Evolutionary conservation across 2,113 vertebrate species (phyloP).

Genomic region (Tragelaphus strepsiceros): DNA sequence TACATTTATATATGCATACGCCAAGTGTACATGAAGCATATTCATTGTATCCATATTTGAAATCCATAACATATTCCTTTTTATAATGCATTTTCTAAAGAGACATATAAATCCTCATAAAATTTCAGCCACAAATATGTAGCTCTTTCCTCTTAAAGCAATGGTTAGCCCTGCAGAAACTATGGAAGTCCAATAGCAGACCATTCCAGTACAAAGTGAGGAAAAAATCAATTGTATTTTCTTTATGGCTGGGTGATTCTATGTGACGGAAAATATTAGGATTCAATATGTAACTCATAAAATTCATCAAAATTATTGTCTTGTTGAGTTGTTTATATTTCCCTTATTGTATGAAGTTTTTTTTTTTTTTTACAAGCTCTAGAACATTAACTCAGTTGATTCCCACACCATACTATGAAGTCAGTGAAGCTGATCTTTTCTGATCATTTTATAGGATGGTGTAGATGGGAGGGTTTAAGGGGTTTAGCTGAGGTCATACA

Average conservation of each 20-base stretch:
- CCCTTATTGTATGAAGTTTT: neutral
- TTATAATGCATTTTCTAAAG: neutral
- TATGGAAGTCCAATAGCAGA: neutral
- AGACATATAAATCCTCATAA: neutral
- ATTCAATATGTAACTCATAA: neutral
- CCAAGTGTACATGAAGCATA: neutral
- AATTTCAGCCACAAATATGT: neutral
- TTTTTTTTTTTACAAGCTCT: neutral
- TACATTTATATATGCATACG: neutral
- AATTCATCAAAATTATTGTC: neutral
- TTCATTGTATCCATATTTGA: neutral
- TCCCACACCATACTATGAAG: neutral
- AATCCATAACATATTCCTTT: neutral
- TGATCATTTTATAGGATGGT: neutral
- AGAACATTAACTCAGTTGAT: neutral
- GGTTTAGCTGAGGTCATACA: neutral
- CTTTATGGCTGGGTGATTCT: neutral
- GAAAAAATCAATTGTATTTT: neutral
- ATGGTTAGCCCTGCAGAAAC: neutral
- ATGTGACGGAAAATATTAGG: neutral
- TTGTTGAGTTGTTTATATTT: neutral
- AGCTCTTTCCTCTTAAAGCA: neutral
- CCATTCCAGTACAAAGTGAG: neutral
- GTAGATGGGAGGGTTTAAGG: neutral
- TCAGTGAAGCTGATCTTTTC: neutral